A percentile compares a stretch with the other conserved stretches of the same genome.
These are phyloP conservation scores for Drosophila gaucha DNA, from an alignment of 2,888 invertebrate species.

Conservation along the genomic window DNA sequence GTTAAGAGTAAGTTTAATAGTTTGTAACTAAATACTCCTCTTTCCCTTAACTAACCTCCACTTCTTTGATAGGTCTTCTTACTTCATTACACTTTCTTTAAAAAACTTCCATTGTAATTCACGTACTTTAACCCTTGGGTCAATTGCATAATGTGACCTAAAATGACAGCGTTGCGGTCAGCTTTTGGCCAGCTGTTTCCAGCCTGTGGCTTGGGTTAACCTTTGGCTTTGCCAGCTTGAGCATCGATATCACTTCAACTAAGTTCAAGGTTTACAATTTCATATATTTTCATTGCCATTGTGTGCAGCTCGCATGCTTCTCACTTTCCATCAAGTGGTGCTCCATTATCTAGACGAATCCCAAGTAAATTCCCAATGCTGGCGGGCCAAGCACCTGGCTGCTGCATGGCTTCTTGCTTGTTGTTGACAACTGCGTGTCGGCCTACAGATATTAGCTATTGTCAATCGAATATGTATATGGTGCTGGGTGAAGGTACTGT, in stretches of 20 bases:
- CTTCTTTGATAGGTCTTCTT: too few relatives aligned
- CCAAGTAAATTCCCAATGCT: background rate
- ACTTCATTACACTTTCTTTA: background rate
- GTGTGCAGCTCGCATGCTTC: slow-evolving; percentile 2
- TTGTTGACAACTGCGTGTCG: slow-evolving; percentile 46
- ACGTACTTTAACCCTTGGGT: background rate
- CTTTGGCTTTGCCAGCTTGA: slow-evolving; percentile 39
- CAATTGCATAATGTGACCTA: slow-evolving; percentile 39
- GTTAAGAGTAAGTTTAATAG: too few relatives aligned
- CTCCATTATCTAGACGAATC: slow-evolving; percentile 43
- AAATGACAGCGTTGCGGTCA: slow-evolving; percentile 32
- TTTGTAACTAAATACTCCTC: too few relatives aligned
- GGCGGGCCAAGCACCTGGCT: slow-evolving; percentile 47
- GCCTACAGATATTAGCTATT: slow-evolving; percentile 37
- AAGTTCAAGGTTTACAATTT: slow-evolving; percentile 59
- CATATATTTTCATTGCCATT: slow-evolving; percentile 26
- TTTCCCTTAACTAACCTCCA: too few relatives aligned
- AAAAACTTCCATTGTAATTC: background rate
- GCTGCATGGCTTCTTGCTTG: slow-evolving; percentile 40
- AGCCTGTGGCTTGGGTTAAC: slow-evolving; percentile 22
- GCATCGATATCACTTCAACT: background rate
- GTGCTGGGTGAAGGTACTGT: slow-evolving; percentile 45
- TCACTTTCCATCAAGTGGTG: slow-evolving; percentile 48
- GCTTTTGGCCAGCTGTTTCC: background rate
- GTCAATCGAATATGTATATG: slow-evolving; percentile 9